These are phyloP conservation scores for Chaunax sp. DNA, from an alignment of 2,797 vertebrate genomes.

Conservation along the genomic window DNA sequence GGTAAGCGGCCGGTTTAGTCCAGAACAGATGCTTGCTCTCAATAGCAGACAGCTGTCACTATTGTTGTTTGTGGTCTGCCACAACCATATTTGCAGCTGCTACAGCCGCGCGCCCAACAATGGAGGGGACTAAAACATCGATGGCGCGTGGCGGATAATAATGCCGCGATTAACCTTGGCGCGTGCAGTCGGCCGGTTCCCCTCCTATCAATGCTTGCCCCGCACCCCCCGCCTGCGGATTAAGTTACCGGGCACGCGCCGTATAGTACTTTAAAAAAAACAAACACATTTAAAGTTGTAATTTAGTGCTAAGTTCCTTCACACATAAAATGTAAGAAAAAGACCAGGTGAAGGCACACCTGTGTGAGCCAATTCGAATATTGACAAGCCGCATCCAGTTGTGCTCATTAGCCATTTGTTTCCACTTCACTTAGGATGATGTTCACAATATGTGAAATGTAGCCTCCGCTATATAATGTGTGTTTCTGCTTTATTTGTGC, in stretches of 20 bases:
- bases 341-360: slow-evolving; percentile 17
- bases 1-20: slow-evolving; percentile 83
- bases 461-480: neutral
- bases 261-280: neutral
- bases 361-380: neutral
- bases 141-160: slow-evolving; percentile 87
- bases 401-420: neutral
- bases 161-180: slow-evolving; percentile 85
- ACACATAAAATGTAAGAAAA: neutral
- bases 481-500: slow-evolving; percentile 2
- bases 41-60: slow-evolving; percentile 88
- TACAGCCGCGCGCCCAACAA: slow-evolving; percentile 80
- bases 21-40: slow-evolving; percentile 85
- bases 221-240: slow-evolving; percentile 55
- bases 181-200: slow-evolving; percentile 76
- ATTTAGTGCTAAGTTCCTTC: neutral
- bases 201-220: slow-evolving; percentile 64
- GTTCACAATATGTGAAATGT: neutral
- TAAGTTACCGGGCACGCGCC: slow-evolving; percentile 79
- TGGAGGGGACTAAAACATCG: slow-evolving; percentile 77
- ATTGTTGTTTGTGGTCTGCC: slow-evolving; percentile 86
- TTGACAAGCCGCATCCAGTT: neutral
- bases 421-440: neutral
- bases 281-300: neutral
- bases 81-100: slow-evolving; percentile 87